A percentile compares a stretch with the other conserved stretches of the same genome.
These are phyloP conservation scores for Beaufortia kweichowensis DNA, from an alignment of 2,113 vertebrate species.

Conservation along the genomic window DNA sequence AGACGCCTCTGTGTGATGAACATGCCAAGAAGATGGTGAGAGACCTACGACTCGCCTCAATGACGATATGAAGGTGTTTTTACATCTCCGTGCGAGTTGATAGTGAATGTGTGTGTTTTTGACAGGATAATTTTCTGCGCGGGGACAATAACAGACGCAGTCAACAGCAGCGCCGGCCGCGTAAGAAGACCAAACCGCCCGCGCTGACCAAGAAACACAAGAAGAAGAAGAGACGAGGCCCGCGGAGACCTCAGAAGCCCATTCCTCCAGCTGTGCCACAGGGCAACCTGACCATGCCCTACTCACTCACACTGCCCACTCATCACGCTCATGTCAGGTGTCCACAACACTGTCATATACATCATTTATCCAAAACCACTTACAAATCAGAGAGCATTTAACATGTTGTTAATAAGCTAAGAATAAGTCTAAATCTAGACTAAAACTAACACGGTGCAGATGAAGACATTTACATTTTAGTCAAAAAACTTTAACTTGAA, in stretches of 20 bases:
- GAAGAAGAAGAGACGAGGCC: conserved; percentile 93
- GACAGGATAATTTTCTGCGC: conserved; percentile 95
- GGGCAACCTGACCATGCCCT: conserved; percentile 97
- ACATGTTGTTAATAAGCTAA: too few species aligned
- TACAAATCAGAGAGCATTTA: too few species aligned
- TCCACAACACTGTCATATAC: conserved; percentile 48
- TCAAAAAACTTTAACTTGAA: too few species aligned
- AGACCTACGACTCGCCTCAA: background rate
- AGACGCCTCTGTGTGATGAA: conserved; percentile 97
- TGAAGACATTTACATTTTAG: too few species aligned
- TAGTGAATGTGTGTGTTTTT: background rate
- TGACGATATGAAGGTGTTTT: background rate
- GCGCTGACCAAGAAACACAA: conserved; percentile 99
- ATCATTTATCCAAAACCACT: too few species aligned
- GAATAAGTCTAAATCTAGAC: too few species aligned
- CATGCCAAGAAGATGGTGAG: conserved; percentile 99
- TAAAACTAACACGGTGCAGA: too few species aligned
- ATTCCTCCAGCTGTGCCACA: conserved; percentile 96
- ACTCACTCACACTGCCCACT: conserved; percentile 87
- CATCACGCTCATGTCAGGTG: conserved; percentile 86
- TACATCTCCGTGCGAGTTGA: background rate
- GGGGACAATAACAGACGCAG: conserved; percentile 93
- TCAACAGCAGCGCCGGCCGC: conserved; percentile 96
- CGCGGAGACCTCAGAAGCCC: conserved; percentile 95
- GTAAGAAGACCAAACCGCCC: conserved; percentile 98